phyloP scores from a whole-genome alignment of 2,797 vertebrate genomes.

The Percopsis omiscomaycus region DNA sequence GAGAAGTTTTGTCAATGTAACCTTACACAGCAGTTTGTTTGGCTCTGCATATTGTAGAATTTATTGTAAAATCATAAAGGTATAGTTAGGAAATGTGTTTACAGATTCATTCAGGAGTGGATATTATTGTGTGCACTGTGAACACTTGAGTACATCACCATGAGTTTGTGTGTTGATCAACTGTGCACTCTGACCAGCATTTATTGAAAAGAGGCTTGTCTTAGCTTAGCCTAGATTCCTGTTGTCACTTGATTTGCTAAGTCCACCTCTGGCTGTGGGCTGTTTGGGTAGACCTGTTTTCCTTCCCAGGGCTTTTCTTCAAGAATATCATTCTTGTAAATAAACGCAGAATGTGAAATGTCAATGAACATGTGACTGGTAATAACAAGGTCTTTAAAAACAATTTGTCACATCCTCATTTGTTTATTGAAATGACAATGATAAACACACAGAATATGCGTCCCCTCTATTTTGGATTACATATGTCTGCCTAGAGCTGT shows the following conservation, averaged over 20 bases:
- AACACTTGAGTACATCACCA: background rate
- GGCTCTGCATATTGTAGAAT: background rate
- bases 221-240: constrained; percentile 38
- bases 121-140: background rate
- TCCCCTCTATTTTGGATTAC: constrained; percentile 44
- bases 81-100: background rate
- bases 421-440: constrained; percentile 14
- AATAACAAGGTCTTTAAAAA: constrained; percentile 4
- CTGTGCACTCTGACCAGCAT: constrained; percentile 6
- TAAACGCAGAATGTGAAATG: constrained; percentile 5
- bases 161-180: constrained; percentile 1
- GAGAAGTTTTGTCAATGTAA: no score
- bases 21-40: background rate
- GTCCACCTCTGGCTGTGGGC: constrained; percentile 19
- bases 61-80: background rate
- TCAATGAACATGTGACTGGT: background rate
- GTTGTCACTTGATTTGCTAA: constrained; percentile 37
- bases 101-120: background rate
- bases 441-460: constrained; percentile 12
- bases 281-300: constrained; percentile 17
- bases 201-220: constrained; percentile 16
- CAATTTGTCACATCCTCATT: constrained; percentile 13
- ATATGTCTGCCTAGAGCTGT: constrained; percentile 31
- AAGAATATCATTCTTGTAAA: background rate
- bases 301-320: constrained; percentile 8